Evolutionary conservation across 2,888 invertebrate genomes (phyloP).

Genomic region (Polymixis flavicincta): DNA sequence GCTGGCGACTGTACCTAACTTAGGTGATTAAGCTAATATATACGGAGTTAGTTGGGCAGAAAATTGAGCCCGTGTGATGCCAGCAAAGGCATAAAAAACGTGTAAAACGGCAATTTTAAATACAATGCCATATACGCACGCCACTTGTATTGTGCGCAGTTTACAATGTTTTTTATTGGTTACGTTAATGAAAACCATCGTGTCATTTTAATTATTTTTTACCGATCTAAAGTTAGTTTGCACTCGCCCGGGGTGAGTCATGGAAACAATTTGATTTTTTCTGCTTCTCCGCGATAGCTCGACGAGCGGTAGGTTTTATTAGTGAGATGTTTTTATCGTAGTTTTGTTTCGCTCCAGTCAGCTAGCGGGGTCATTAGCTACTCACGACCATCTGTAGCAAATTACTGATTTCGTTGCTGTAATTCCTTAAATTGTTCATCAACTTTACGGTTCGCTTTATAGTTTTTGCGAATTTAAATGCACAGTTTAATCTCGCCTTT

Average conservation of each 20-base stretch:
- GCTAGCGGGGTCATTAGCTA: slow-evolving; percentile 71
- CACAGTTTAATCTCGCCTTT: slow-evolving; percentile 48
- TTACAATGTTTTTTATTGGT: slow-evolving; percentile 53
- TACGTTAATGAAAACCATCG: slow-evolving; percentile 51
- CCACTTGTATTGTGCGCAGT: slow-evolving; percentile 51
- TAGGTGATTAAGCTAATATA: slow-evolving; percentile 41
- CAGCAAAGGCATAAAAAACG: slow-evolving; percentile 37
- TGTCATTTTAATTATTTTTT: slow-evolving; percentile 64
- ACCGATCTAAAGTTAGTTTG: slow-evolving; percentile 65
- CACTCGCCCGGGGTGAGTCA: slow-evolving; percentile 72
- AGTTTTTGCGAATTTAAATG: slow-evolving; percentile 54
- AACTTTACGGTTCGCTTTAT: slow-evolving; percentile 57
- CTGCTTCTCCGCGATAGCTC: slow-evolving; percentile 50
- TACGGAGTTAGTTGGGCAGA: slow-evolving; percentile 41
- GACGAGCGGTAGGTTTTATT: slow-evolving; percentile 64
- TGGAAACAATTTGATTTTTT: slow-evolving; percentile 70
- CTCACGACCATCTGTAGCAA: slow-evolving; percentile 65
- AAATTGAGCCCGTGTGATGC: slow-evolving; percentile 39
- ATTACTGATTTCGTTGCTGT: slow-evolving; percentile 64
- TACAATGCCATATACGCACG: slow-evolving; percentile 59
- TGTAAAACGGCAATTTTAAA: slow-evolving; percentile 56
- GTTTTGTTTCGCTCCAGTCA: slow-evolving; percentile 77
- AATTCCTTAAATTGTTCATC: slow-evolving; percentile 61
- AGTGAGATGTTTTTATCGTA: slow-evolving; percentile 72
- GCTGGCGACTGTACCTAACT: too few species aligned